A percentile compares a stretch with the other conserved stretches of the same genome.
These are phyloP conservation scores for Polyploca ridens DNA, from an alignment of 2,888 invertebrate species.

Conservation along the genomic window DNA sequence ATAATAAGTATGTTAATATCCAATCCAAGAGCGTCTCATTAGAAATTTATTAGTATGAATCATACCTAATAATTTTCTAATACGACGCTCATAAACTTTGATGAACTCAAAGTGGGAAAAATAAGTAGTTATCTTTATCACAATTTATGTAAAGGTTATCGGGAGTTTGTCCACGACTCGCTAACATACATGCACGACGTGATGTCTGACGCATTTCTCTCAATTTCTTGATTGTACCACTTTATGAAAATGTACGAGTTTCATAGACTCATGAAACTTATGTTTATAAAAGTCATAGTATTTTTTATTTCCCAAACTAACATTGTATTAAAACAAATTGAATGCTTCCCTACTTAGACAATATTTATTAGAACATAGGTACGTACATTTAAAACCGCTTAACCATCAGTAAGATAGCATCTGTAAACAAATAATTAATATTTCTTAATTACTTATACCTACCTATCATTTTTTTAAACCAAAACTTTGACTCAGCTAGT, in stretches of 20 bases:
- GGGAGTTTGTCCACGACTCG: slow-evolving; percentile 29
- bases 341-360: no score
- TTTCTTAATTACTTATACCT: not conserved
- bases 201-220: slow-evolving; percentile 46
- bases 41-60: slow-evolving; percentile 7
- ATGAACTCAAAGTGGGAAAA: slow-evolving; percentile 34
- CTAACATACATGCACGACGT: slow-evolving; percentile 38
- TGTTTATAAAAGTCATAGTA: no score
- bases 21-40: not conserved
- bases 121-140: slow-evolving; percentile 30
- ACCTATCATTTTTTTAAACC: no score
- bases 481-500: no score
- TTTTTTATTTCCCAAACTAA: no score
- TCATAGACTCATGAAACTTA: not conserved
- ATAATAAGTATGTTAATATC: no score
- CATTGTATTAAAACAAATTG: not conserved
- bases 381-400: no score
- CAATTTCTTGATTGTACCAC: slow-evolving; percentile 13
- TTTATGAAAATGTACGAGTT: not conserved
- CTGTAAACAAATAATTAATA: not conserved
- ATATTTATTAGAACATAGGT: no score
- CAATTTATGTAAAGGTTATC: slow-evolving; percentile 51
- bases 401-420: not conserved
- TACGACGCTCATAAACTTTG: no score
- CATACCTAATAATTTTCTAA: not conserved